Conservation (phyloP, 2,797 vertebrate genomes). For the Numenius phaeopus region DNA sequence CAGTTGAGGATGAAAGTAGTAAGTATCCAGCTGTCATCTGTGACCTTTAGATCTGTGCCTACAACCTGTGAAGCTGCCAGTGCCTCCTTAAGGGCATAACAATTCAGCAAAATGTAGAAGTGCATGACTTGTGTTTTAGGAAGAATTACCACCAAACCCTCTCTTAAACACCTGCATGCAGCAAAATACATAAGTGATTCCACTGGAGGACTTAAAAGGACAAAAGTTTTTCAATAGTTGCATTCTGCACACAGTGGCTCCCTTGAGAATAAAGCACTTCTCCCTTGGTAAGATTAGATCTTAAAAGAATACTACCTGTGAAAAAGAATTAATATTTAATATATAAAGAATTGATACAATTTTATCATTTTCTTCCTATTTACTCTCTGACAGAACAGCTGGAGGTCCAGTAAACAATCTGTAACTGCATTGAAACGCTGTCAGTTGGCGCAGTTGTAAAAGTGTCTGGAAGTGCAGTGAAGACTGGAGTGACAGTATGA, state of each 20-base stretch:
- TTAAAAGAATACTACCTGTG: not conserved
- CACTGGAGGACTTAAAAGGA: not conserved
- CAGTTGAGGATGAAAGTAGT: not conserved
- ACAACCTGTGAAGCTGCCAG: not conserved
- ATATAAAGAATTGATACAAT: not conserved
- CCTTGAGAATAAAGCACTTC: not conserved
- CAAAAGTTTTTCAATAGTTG: not conserved
- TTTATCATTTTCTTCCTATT: not conserved
- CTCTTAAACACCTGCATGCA: not conserved
- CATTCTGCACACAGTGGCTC: not conserved
- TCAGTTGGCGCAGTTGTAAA: not conserved
- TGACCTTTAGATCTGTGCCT: not conserved
- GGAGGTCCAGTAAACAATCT: not conserved
- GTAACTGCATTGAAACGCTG: not conserved
- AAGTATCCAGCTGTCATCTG: not conserved
- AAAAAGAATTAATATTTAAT: not conserved
- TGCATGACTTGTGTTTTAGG: not conserved
- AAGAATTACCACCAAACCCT: not conserved
- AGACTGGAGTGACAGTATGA: not conserved
- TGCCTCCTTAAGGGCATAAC: not conserved
- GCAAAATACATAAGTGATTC: not conserved
- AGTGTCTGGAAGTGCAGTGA: not conserved
- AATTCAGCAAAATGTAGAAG: not conserved
- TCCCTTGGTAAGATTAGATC: not conserved
- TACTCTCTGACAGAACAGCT: not conserved